Evolutionary conservation across 2,888 invertebrate genomes (phyloP).

Genomic region (Lasioglossum lativentre): DNA sequence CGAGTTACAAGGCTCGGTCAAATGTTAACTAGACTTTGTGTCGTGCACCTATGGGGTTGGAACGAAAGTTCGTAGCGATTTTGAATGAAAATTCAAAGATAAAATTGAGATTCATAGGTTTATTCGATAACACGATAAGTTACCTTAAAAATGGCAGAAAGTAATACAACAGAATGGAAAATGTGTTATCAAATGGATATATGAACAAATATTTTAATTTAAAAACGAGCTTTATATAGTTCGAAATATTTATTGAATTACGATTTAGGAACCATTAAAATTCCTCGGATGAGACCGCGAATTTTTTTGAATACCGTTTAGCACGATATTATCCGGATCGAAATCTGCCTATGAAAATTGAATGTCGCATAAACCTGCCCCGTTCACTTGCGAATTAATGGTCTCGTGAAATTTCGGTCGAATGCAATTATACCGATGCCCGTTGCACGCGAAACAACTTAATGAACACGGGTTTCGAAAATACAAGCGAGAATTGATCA

Average conservation of each 20-base stretch:
- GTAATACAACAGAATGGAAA: no score
- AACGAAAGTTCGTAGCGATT: no score
- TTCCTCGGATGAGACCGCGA: not conserved
- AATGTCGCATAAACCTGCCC: not conserved
- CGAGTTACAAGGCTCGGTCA: not conserved
- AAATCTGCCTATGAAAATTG: not conserved
- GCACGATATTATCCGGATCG: not conserved
- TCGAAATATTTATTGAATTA: not conserved
- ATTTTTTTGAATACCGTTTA: not conserved
- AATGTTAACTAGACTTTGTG: not conserved
- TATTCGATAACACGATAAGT: no score
- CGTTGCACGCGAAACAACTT: not conserved
- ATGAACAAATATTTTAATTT: no score
- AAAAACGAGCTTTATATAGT: no score
- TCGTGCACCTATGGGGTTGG: no score
- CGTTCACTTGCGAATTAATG: not conserved
- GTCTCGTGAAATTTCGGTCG: not conserved
- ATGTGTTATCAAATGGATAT: no score
- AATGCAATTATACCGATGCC: not conserved
- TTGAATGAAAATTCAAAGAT: no score
- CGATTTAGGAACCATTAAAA: not conserved
- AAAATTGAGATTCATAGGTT: no score
- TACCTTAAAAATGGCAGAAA: no score
- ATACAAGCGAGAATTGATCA: constrained; percentile 5
- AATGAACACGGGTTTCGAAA: not conserved